These are phyloP conservation scores for Ondatra zibethicus DNA, from an alignment of 2,113 vertebrate genomes.

Conservation along the genomic window DNA sequence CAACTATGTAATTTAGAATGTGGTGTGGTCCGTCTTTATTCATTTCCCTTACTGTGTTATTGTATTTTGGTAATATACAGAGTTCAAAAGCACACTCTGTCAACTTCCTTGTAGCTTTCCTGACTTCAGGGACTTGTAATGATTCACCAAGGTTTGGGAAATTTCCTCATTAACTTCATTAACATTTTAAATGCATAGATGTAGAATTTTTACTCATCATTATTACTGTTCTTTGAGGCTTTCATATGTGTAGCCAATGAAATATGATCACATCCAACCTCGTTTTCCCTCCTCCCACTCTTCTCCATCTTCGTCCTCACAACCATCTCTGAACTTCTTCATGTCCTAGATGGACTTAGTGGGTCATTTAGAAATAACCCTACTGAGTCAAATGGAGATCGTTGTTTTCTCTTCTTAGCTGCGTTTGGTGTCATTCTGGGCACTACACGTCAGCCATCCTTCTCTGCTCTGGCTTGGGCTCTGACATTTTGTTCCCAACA, in stretches of 20 bases:
- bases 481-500: not conserved
- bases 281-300: too few relatives aligned
- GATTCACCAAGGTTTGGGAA: not conserved
- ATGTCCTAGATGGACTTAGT: not conserved
- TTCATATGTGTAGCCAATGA: not conserved
- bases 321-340: not conserved
- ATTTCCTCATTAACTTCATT: not conserved
- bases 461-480: not conserved
- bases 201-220: not conserved
- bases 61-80: not conserved
- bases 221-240: not conserved
- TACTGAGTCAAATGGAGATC: not conserved
- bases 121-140: not conserved
- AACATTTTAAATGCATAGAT: not conserved
- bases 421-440: not conserved
- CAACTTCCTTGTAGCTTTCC: not conserved
- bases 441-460: accelerated
- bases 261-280: not conserved
- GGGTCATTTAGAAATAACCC: not conserved
- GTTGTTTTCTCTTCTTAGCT: not conserved
- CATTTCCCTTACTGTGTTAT: not conserved
- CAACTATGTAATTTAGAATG: not conserved
- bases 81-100: not conserved
- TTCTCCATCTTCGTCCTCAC: too few relatives aligned
- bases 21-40: not conserved